Evolutionary conservation across 2,888 invertebrate species (phyloP).

Genomic region (Epinotia nisella): DNA sequence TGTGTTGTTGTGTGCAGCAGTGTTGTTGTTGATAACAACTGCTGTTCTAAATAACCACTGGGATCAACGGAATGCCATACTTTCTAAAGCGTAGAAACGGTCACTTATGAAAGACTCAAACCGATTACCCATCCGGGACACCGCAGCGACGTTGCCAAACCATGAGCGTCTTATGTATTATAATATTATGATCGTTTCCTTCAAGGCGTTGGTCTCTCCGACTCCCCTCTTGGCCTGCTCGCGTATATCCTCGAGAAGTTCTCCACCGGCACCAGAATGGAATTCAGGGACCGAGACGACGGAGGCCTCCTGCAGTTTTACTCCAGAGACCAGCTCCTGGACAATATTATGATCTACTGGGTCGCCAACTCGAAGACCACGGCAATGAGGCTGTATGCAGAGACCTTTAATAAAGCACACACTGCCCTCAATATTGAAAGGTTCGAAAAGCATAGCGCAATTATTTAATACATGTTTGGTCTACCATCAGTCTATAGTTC

Average conservation of each 20-base stretch:
- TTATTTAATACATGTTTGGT: neutral
- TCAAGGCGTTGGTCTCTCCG: constrained; percentile 86
- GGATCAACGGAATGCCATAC: too few relatives aligned
- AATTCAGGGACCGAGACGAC: constrained; percentile 74
- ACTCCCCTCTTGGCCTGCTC: constrained; percentile 89
- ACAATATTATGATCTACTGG: constrained; percentile 92
- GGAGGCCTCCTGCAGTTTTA: constrained; percentile 87
- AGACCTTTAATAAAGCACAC: constrained; percentile 64
- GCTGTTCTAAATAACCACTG: too few relatives aligned
- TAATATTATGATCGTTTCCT: too few relatives aligned
- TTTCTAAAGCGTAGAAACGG: too few relatives aligned
- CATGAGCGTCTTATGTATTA: too few relatives aligned
- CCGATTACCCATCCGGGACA: too few relatives aligned
- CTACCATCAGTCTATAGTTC: too few relatives aligned
- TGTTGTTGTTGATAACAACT: too few relatives aligned
- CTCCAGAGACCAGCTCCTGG: constrained; percentile 87
- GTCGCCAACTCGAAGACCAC: constrained; percentile 87
- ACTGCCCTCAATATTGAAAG: constrained; percentile 54
- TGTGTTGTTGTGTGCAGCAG: too few relatives aligned
- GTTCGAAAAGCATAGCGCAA: constrained; percentile 50
- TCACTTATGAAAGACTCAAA: too few relatives aligned
- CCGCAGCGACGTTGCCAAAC: too few relatives aligned
- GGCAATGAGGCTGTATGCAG: constrained; percentile 87
- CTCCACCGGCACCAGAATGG: constrained; percentile 86
- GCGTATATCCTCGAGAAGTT: constrained; percentile 92